Percentiles rank a stretch among this genome's conserved stretches.
Evolutionary conservation across 2,113 vertebrate genomes (phyloP).

Genomic region (Coturnix japonica): DNA sequence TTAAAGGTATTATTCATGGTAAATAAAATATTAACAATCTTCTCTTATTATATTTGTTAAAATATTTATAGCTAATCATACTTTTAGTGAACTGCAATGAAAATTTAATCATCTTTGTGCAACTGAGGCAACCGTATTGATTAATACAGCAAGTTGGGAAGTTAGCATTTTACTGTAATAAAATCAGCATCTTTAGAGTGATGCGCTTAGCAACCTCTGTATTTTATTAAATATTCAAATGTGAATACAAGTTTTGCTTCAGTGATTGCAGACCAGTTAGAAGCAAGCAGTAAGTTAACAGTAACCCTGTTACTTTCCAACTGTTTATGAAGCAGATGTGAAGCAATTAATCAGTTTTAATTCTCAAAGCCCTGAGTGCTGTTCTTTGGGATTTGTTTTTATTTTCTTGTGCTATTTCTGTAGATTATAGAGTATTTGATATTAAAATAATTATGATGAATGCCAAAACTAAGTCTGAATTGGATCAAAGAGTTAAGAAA

Average conservation of each 20-base stretch:
- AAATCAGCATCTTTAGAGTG: conserved; percentile 9
- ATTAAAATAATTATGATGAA: background rate
- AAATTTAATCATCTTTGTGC: conserved; percentile 67
- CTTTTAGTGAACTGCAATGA: conserved; percentile 48
- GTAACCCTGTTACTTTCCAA: background rate
- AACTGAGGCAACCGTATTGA: conserved; percentile 31
- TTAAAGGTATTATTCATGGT: background rate
- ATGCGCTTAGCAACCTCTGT: background rate
- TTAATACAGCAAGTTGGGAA: conserved; percentile 37
- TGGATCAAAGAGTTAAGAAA: background rate
- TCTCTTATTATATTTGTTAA: conserved; percentile 52
- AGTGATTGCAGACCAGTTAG: background rate
- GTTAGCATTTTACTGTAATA: conserved; percentile 22
- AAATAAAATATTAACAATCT: conserved; percentile 53
- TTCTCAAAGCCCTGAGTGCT: background rate
- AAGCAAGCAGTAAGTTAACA: background rate
- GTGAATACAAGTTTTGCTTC: background rate
- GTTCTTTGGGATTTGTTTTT: background rate
- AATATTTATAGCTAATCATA: conserved; percentile 65
- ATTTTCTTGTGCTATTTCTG: background rate
- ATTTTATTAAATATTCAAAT: conserved; percentile 44
- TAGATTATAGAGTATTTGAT: background rate
- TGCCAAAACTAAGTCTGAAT: background rate
- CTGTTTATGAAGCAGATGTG: background rate
- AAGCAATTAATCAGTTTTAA: background rate